Evolutionary conservation across 2,797 vertebrate species (phyloP).

Genomic region (Mus minutoides): DNA sequence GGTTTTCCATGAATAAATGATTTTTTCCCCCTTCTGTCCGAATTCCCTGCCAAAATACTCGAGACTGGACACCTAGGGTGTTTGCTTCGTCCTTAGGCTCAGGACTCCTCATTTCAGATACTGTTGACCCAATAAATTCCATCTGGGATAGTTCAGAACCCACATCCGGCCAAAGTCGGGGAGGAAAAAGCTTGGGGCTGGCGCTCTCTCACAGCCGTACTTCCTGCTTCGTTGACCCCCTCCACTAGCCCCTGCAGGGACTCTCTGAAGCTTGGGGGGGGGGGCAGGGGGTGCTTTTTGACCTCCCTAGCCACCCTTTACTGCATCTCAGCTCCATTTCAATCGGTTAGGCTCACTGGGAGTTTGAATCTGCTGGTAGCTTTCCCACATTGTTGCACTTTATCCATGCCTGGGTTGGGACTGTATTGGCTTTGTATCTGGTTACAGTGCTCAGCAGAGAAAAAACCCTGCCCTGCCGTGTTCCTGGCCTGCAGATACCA

Average conservation of each 20-base stretch:
- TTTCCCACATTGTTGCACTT: background rate
- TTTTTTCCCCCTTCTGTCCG: background rate
- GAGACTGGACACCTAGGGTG: conserved; percentile 23
- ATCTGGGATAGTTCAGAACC: conserved; percentile 42
- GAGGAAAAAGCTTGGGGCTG: background rate
- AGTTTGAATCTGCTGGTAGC: background rate
- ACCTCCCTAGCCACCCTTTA: background rate
- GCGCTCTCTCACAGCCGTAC: background rate
- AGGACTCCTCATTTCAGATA: background rate
- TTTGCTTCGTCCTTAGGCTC: background rate
- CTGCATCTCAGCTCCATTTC: background rate
- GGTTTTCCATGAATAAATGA: conserved; percentile 59
- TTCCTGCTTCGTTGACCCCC: background rate
- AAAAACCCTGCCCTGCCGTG: background rate
- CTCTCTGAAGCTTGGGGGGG: background rate
- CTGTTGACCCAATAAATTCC: conserved; percentile 40
- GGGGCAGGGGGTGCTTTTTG: no score
- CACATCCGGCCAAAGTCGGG: conserved; percentile 42
- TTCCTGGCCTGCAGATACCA: background rate
- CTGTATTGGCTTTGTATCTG: background rate
- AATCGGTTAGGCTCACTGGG: background rate
- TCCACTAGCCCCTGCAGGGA: background rate
- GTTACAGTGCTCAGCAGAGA: background rate
- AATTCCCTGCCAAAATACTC: conserved; percentile 41
- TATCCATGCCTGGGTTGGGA: background rate